A percentile compares a stretch with the other conserved stretches of the same genome.
These are phyloP conservation scores for Hedychridium roseum DNA, from an alignment of 2,888 invertebrate species.

Conservation along the genomic window DNA sequence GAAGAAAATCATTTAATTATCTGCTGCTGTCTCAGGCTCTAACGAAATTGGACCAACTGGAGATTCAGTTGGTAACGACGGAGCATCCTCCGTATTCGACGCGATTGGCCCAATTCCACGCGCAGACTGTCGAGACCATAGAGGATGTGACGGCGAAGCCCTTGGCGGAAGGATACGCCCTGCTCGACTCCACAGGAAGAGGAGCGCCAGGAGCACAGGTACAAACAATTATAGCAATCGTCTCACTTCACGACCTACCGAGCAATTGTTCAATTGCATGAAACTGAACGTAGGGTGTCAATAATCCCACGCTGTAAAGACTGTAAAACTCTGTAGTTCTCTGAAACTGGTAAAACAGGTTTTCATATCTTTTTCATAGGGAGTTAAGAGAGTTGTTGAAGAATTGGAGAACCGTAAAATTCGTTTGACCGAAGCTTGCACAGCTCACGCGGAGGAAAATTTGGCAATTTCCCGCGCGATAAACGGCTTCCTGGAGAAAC, in stretches of 20 bases:
- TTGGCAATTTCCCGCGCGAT: slow-evolving; percentile 75
- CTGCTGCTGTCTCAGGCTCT: slow-evolving; percentile 67
- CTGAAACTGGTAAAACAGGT: too few species aligned
- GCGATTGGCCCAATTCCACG: slow-evolving; percentile 74
- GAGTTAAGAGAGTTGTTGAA: slow-evolving; percentile 72
- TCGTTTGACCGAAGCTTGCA: slow-evolving; percentile 71
- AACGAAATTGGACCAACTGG: slow-evolving; percentile 77
- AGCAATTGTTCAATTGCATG: too few species aligned
- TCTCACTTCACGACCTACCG: too few species aligned
- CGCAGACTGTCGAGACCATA: slow-evolving; percentile 72
- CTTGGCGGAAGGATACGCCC: slow-evolving; percentile 75
- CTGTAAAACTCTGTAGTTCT: too few species aligned
- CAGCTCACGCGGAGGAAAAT: slow-evolving; percentile 75
- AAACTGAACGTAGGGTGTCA: too few species aligned
- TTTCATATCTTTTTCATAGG: slow-evolving; percentile 54
- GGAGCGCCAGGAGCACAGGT: slow-evolving; percentile 72
- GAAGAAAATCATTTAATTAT: too few species aligned
- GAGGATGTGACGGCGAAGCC: slow-evolving; percentile 74
- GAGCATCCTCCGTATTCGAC: slow-evolving; percentile 73
- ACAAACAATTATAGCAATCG: slow-evolving; percentile 10
- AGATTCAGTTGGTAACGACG: slow-evolving; percentile 74
- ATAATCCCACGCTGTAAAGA: too few species aligned
- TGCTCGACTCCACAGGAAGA: slow-evolving; percentile 74
- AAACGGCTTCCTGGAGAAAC: slow-evolving; percentile 73
- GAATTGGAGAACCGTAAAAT: slow-evolving; percentile 79